These are phyloP conservation scores for Melanargia galathea DNA, from an alignment of 2,888 invertebrate genomes.

Conservation along the genomic window DNA sequence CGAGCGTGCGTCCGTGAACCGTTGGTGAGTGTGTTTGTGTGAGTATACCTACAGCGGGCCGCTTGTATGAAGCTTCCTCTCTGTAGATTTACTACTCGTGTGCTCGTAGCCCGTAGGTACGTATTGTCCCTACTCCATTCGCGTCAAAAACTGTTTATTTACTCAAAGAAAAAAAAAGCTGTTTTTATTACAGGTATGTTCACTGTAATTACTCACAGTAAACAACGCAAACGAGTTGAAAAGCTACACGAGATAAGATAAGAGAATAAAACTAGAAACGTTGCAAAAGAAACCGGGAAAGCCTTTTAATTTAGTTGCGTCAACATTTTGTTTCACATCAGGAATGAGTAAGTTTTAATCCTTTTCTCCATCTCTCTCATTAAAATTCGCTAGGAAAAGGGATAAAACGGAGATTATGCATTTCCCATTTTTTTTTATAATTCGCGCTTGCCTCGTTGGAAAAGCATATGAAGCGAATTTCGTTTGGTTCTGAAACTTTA, in stretches of 20 bases:
- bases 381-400: slow-evolving; percentile 24
- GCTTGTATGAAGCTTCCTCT: too few species aligned
- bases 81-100: too few species aligned
- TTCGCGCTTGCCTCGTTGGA: not conserved
- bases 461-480: slow-evolving; percentile 8
- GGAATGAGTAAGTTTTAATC: slow-evolving; percentile 19
- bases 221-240: slow-evolving; percentile 9
- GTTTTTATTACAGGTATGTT: not conserved
- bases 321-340: slow-evolving; percentile 25
- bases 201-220: slow-evolving; percentile 2
- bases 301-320: slow-evolving; percentile 24
- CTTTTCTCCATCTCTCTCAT: slow-evolving; percentile 20
- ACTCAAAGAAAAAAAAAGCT: not conserved
- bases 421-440: slow-evolving; percentile 14
- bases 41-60: too few species aligned
- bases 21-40: too few species aligned
- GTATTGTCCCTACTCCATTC: too few species aligned
- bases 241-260: slow-evolving; percentile 14
- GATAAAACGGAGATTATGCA: slow-evolving; percentile 16
- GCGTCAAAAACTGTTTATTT: too few species aligned
- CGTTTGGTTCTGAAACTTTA: not conserved
- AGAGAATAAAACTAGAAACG: slow-evolving; percentile 18
- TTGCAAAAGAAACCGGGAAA: slow-evolving; percentile 15
- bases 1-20: too few species aligned
- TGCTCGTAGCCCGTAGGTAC: too few species aligned